Base-by-base conservation (phyloP, 2,113 vertebrate genomes). In the Myodes glareolus region DNA sequence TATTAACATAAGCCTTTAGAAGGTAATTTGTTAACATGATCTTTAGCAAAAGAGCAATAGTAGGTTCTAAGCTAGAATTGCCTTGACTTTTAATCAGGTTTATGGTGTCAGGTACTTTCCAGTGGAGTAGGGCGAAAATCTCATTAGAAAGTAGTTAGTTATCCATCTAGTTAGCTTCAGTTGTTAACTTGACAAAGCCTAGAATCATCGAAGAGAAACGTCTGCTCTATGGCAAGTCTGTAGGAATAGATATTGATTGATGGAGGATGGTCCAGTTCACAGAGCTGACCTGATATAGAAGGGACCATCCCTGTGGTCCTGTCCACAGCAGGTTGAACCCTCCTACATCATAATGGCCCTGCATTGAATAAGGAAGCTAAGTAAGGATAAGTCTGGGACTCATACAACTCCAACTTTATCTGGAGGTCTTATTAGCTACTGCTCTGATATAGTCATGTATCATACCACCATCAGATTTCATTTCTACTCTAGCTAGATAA, bases 401-500 rank as follows among this genome's bases (percentile, higher is more conserved):
- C n/a, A 72, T 36, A n/a, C 16, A 65, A 31, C 27, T 21, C 39
- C 31, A 33, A 80, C 36, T 76, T 86, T 73, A 42, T 85, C 92
- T 94, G 68, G 55, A 85, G 36, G 23, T 89, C 39, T 55, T 58
- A 65, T 93, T 10, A 68, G 10, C 45, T 84, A 17, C 65, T 50
- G 17, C 3, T 88, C n/a, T 36, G 25, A 5, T 87, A 76, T 52
- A 50, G 33, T 21, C 25, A 39, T 61, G 3, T 77, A 2, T 72
- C 52, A 73, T 76, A 50, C 0, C 16, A 85, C 16, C 25, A 73
- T 6, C 6, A 52, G 25, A 77, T 94, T 86, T 82, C n/a, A 67
- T 96, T 94, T 96, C n/a, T 78, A 13, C 81, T 92, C 36, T 78
- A 77, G 36, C 81, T 94, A 7, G 31, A 21, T 36, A 68, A 25